A percentile compares a stretch with the other conserved stretches of the same genome.
Conservation (phyloP, 2,113 vertebrate species). For the Hiodon alosoides region DNA sequence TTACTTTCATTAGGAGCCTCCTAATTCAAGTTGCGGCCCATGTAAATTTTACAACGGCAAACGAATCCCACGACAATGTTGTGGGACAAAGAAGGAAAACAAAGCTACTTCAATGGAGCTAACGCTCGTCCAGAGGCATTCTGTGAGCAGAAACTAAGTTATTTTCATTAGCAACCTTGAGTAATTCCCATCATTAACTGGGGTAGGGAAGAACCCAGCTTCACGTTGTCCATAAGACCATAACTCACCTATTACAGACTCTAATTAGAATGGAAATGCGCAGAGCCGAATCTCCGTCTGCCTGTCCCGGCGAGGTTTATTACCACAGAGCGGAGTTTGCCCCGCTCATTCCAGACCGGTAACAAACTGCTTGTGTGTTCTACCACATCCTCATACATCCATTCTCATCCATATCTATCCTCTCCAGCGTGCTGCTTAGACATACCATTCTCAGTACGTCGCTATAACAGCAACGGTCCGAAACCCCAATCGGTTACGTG, state of each 20-base stretch:
- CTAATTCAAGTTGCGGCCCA: slow-evolving; percentile 3
- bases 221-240: slow-evolving; percentile 11
- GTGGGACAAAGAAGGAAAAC: slow-evolving; percentile 29
- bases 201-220: slow-evolving; percentile 1
- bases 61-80: slow-evolving; percentile 32
- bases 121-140: slow-evolving; percentile 18
- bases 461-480: too few relatives aligned
- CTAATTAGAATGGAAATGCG: slow-evolving; percentile 29
- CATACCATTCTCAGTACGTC: too few relatives aligned
- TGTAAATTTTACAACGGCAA: background rate
- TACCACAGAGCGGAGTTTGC: background rate
- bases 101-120: slow-evolving; percentile 31
- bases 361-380: slow-evolving; percentile 26
- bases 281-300: background rate
- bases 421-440: background rate
- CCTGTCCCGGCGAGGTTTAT: slow-evolving; percentile 12
- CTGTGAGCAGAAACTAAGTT: slow-evolving; percentile 10
- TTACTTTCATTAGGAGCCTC: background rate
- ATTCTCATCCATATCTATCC: slow-evolving; percentile 38
- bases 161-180: slow-evolving; percentile 28
- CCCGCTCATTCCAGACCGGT: background rate
- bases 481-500: too few relatives aligned
- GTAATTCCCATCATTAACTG: slow-evolving; percentile 26
- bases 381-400: slow-evolving; percentile 17
- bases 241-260: slow-evolving; percentile 18